Conservation (phyloP, 2,888 invertebrate genomes). For the Cerastis rubricosa region DNA sequence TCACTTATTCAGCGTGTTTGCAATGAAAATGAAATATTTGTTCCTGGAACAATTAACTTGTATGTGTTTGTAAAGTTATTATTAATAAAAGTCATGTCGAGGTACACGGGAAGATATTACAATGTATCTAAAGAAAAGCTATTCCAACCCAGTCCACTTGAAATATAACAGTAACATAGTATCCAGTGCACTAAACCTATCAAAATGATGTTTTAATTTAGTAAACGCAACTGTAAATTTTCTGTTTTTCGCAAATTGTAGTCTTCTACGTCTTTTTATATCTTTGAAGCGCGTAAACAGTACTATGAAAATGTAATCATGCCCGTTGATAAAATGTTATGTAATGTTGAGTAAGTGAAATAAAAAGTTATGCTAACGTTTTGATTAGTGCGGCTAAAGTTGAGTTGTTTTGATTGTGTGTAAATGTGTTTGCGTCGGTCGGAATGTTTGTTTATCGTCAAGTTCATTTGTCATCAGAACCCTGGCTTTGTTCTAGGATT, state of each 20-base stretch:
- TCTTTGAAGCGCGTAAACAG: conserved; percentile 27
- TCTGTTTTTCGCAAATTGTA: conserved; percentile 22
- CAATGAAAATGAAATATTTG: conserved; percentile 15
- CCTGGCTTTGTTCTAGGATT: conserved; percentile 22
- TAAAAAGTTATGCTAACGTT: conserved; percentile 25
- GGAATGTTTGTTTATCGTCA: conserved; percentile 36
- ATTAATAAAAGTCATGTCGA: conserved; percentile 47
- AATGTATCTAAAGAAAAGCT: conserved; percentile 4
- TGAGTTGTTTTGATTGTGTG: conserved; percentile 44
- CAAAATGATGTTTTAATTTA: conserved; percentile 50
- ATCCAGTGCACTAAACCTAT: conserved; percentile 8
- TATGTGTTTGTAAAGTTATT: conserved; percentile 27
- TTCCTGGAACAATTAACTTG: conserved; percentile 20
- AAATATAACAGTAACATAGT: conserved; percentile 32
- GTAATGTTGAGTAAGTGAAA: background rate
- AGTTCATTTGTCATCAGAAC: conserved; percentile 32
- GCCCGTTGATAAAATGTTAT: conserved; percentile 14
- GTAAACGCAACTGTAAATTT: conserved; percentile 26
- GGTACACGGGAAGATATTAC: background rate
- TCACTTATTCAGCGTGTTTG: background rate
- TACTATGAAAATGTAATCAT: conserved; percentile 31
- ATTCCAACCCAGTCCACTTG: background rate
- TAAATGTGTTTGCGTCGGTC: conserved; percentile 29
- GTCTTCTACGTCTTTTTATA: conserved; percentile 21
- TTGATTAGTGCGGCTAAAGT: conserved; percentile 22